These are phyloP conservation scores for Otus sunia DNA, from an alignment of 2,113 vertebrate genomes.

Conservation along the genomic window DNA sequence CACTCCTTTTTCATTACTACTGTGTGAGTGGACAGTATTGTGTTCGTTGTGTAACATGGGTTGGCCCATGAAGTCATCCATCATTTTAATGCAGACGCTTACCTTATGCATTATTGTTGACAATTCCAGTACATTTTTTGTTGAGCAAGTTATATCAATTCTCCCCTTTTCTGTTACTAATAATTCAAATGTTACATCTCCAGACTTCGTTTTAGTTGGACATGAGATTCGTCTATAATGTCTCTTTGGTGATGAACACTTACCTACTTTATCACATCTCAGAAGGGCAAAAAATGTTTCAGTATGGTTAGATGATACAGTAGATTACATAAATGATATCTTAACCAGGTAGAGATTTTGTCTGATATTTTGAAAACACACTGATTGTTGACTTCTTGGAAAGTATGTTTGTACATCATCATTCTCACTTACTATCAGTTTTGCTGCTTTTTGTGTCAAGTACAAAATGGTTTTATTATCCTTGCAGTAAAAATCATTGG, in stretches of 20 bases:
- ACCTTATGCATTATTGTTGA: not conserved
- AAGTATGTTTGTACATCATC: not conserved
- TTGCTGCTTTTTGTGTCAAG: not conserved
- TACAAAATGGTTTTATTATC: not conserved
- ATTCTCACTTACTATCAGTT: not conserved
- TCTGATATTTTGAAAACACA: not conserved
- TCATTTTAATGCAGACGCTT: not conserved
- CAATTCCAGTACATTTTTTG: not conserved
- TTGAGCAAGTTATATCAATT: not conserved
- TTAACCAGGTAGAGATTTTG: not conserved
- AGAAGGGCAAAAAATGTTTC: not conserved
- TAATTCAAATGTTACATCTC: not conserved
- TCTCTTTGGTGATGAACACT: not conserved
- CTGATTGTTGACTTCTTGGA: not conserved
- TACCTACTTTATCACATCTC: not conserved
- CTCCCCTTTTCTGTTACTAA: not conserved
- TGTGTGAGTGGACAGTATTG: not conserved
- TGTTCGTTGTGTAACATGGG: not conserved
- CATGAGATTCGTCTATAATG: not conserved
- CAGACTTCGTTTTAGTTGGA: not conserved
- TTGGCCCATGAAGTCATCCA: not conserved
- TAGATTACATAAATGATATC: not conserved
- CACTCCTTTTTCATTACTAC: not conserved
- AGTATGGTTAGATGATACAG: not conserved
- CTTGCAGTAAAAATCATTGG: not conserved